A percentile compares a stretch with the other conserved stretches of the same genome.
Evolutionary conservation across 2,797 vertebrate species (phyloP).

Genomic region (Semotilus atromaculatus): DNA sequence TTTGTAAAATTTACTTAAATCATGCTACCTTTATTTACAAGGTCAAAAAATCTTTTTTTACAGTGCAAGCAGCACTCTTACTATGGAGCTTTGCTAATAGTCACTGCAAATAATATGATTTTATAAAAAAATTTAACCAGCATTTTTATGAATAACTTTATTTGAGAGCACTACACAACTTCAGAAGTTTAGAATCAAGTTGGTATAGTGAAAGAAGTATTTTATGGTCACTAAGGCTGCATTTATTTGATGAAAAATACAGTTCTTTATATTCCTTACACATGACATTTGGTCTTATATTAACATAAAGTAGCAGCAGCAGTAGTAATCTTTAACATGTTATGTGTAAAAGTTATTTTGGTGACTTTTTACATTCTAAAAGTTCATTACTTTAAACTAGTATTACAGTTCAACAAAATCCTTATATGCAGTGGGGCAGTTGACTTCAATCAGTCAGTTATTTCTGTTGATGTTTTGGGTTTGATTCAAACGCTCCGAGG

Average conservation of each 20-base stretch:
- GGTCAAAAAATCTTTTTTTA: no score
- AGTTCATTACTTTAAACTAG: not conserved
- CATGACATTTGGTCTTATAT: not conserved
- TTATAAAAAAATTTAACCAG: not conserved
- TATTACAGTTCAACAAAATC: not conserved
- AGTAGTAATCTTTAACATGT: not conserved
- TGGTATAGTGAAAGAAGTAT: no score
- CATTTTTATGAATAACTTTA: not conserved
- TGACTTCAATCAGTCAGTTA: slow-evolving; percentile 24
- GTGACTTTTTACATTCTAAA: not conserved
- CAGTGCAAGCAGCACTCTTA: not conserved
- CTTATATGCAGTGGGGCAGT: not conserved
- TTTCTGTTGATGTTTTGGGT: slow-evolving; percentile 33
- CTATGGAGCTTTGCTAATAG: not conserved
- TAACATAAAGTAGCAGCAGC: not conserved
- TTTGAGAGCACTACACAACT: not conserved
- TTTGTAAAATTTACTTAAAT: no score
- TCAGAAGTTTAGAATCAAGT: not conserved
- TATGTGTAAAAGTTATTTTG: not conserved
- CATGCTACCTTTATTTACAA: no score
- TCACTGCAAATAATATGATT: not conserved
- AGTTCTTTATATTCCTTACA: no score
- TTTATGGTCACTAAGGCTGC: no score
- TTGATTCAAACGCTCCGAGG: slow-evolving; percentile 1
- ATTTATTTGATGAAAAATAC: no score